Evolutionary conservation across 2,113 vertebrate species (phyloP).

Genomic region (Seriola dumerili): DNA sequence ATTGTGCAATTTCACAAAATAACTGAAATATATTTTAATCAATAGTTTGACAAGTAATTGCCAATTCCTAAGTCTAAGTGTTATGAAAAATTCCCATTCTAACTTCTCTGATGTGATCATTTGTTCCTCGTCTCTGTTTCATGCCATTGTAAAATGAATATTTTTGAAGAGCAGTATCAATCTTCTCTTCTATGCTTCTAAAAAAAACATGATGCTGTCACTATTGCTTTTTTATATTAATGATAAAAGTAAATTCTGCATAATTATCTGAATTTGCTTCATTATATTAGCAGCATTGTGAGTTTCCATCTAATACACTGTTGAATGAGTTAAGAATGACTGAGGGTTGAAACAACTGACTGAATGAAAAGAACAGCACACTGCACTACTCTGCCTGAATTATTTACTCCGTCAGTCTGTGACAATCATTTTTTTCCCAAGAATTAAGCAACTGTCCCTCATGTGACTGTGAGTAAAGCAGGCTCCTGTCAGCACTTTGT

Average conservation of each 20-base stretch:
- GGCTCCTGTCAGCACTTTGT: slow-evolving; percentile 56
- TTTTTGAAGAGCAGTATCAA: too few relatives aligned
- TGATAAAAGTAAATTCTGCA: too few relatives aligned
- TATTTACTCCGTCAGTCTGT: background rate
- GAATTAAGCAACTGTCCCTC: slow-evolving; percentile 26
- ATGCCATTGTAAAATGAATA: too few relatives aligned
- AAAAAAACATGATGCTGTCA: too few relatives aligned
- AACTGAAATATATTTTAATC: background rate
- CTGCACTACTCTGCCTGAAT: background rate
- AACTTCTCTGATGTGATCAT: background rate
- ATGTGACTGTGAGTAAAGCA: slow-evolving; percentile 54
- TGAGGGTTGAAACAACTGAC: background rate
- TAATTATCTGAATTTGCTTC: background rate
- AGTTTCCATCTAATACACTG: too few relatives aligned
- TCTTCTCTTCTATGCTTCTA: background rate
- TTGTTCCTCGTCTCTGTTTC: background rate
- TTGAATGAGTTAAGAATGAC: background rate
- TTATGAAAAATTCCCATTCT: background rate
- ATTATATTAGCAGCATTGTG: background rate
- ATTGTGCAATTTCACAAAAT: background rate
- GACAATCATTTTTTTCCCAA: slow-evolving; percentile 26
- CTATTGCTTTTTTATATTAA: too few relatives aligned
- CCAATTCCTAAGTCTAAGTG: background rate
- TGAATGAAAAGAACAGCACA: background rate
- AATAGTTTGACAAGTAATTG: background rate